phyloP scores from a whole-genome alignment of 92 coral and sea anemone genomes.

The Porites divaricata region DNA sequence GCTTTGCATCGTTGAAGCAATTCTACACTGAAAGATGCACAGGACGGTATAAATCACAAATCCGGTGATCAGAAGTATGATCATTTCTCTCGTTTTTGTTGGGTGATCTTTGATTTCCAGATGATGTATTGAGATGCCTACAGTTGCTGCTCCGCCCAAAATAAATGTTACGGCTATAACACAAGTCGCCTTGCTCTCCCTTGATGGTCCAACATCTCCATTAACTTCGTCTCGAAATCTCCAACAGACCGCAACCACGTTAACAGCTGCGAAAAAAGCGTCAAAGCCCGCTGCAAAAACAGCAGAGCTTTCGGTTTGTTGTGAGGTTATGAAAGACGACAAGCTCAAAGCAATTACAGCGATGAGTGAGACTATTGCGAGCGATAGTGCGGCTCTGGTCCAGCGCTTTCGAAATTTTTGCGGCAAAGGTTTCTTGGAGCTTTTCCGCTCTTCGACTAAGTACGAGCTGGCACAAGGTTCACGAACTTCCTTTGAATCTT shows the following conservation, averaged over 20 bases:
- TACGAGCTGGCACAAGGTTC: constrained; percentile 34
- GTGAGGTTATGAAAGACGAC: constrained; percentile 56
- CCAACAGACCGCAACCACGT: constrained; percentile 59
- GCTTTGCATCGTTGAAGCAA: constrained; percentile 64
- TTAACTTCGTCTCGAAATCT: constrained; percentile 63
- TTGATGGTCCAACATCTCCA: constrained; percentile 54
- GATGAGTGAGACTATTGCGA: constrained; percentile 46
- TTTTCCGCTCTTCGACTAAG: constrained; percentile 52
- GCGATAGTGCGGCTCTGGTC: constrained; percentile 47
- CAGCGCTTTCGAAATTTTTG: constrained; percentile 55
- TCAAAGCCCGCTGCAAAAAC: constrained; percentile 70
- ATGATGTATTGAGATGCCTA: constrained; percentile 59
- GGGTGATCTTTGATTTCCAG: constrained; percentile 64
- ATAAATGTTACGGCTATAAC: constrained; percentile 72
- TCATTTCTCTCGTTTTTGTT: constrained; percentile 55
- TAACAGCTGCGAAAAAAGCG: constrained; percentile 63
- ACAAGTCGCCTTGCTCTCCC: constrained; percentile 71
- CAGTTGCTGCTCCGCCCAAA: constrained; percentile 66
- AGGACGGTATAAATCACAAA: constrained; percentile 51
- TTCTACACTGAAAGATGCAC: constrained; percentile 48
- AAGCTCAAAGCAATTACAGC: constrained; percentile 50
- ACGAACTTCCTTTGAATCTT: constrained; percentile 9
- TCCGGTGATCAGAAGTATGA: constrained; percentile 63
- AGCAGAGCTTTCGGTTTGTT: constrained; percentile 56
- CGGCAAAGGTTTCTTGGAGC: constrained; percentile 34